Evolutionary conservation across 2,888 invertebrate genomes (phyloP), one percentile per base, ranked within the genome.

Genomic region (Agriopis marginaria): DNA sequence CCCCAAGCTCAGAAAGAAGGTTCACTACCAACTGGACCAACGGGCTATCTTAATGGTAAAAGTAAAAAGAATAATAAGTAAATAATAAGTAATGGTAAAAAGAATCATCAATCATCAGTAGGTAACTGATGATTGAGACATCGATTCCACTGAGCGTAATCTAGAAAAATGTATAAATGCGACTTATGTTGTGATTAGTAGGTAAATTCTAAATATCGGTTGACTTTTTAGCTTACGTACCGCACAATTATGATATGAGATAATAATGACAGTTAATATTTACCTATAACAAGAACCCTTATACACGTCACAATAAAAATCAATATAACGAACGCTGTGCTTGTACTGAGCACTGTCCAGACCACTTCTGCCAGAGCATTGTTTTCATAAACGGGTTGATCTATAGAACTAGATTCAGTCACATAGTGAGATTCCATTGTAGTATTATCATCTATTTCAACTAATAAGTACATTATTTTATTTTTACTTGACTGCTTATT

Each of bases 281-380:
- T 76, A 84, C 85, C 85, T 42, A 81, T 14, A 49, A 85, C 68
- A 17, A 85, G 40, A 0, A 82, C 77, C 58, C 79, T 75, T 45
- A 86, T 73, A 53, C 85, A 85, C 14, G 81, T 83, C 39, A 82
- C 68, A 7, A 85, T 62, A 67, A 83, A 82, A 6, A 82, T 74
- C 5, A 85, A 47, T 1, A 86, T 59, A 14, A 84, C 60, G 39
- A 83, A 74, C 4, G 72, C 49, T 0, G 80, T 75, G 5, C 73
- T 72, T 0, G 66, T 71, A 51, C 79, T 76, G 0, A 84, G 56
- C 2, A 72, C 67, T 0, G 77, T 72, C 86, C 82, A 85, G 14
- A 79, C 23, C 1, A 81, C 45, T 1, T 78, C 75, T 0, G 69
- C n/a, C 3, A 79, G 64, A 0, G 75, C 67, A 23, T 66, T 60